A percentile compares a stretch with the other conserved stretches of the same genome.
phyloP scores from a whole-genome alignment of 2,888 invertebrate species.

The Apamea crenata region DNA sequence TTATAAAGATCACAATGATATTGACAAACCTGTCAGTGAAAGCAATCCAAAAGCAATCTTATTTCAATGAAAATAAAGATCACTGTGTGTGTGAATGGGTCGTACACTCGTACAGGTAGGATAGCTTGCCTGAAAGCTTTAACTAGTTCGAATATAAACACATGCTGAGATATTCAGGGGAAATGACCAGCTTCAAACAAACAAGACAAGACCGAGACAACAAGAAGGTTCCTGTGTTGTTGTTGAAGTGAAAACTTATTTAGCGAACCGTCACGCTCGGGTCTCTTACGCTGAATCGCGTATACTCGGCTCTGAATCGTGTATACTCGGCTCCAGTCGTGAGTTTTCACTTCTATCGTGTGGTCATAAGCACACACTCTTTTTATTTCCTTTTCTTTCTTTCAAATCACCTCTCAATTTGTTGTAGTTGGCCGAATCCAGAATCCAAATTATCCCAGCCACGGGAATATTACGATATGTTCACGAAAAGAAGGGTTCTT shows the following conservation, averaged over 20 bases:
- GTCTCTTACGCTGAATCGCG: neutral
- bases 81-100: too few species aligned
- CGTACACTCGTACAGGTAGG: neutral
- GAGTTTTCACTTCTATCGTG: neutral
- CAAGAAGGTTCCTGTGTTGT: neutral
- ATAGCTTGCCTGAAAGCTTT: neutral
- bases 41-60: neutral
- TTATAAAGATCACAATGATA: neutral
- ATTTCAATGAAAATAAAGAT: neutral
- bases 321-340: neutral
- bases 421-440: neutral
- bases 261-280: neutral
- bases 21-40: neutral
- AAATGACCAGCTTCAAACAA: neutral
- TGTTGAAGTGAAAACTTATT: neutral
- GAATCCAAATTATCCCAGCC: neutral
- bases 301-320: neutral
- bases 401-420: neutral
- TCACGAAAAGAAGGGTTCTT: slow-evolving; percentile 32
- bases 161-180: neutral
- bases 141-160: neutral
- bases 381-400: neutral
- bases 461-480: neutral
- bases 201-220: neutral
- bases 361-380: neutral